Evolutionary conservation across 2,888 invertebrate species (phyloP).

Genomic region (Hipparchia semele): DNA sequence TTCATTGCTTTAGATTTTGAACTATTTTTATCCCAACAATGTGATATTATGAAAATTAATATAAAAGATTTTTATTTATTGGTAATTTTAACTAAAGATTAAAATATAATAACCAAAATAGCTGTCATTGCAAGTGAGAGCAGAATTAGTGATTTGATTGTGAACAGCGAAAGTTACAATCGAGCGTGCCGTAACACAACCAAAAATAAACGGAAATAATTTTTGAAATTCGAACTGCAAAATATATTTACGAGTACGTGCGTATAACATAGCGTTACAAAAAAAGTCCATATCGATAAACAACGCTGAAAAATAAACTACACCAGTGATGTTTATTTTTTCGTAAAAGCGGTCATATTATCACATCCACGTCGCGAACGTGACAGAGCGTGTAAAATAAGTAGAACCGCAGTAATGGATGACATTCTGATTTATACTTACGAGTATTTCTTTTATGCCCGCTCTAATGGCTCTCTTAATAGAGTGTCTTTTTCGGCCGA

Average conservation of each 20-base stretch:
- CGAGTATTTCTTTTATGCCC: constrained; percentile 72
- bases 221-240: no score
- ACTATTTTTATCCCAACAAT: no score
- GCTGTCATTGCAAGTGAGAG: no score
- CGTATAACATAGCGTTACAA: not conserved
- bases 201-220: not conserved
- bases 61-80: no score
- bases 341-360: constrained; percentile 70
- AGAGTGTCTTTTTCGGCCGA: constrained; percentile 61
- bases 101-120: no score
- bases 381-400: constrained; percentile 73
- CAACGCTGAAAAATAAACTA: constrained; percentile 10
- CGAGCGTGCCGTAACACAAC: no score
- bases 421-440: constrained; percentile 76
- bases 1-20: no score
- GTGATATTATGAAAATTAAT: no score
- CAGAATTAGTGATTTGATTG: no score
- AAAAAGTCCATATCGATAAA: not conserved
- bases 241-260: no score
- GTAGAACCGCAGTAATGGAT: constrained; percentile 70
- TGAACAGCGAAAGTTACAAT: no score
- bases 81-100: no score
- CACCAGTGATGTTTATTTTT: constrained; percentile 58
- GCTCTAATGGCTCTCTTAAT: constrained; percentile 70
- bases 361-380: constrained; percentile 72